phyloP scores from a whole-genome alignment of 2,888 invertebrate genomes.

The Thecocarcelia acutangulata region DNA sequence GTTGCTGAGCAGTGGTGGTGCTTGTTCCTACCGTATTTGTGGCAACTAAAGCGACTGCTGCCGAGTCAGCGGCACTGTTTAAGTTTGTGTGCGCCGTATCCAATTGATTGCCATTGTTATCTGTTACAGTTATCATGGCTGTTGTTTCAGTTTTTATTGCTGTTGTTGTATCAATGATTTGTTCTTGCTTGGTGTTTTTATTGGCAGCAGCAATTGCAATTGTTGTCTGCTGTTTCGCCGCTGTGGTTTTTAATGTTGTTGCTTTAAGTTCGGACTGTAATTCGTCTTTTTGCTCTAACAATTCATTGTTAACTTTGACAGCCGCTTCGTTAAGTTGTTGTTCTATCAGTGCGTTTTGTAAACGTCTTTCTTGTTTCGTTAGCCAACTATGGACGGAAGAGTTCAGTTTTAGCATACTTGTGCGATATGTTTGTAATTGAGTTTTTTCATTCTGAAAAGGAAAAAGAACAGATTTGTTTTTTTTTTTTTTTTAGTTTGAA shows the following conservation, averaged over 20 bases:
- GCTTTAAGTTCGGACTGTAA: conserved; percentile 66
- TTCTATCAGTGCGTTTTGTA: conserved; percentile 77
- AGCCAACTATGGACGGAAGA: conserved; percentile 82
- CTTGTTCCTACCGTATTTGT: conserved; percentile 61
- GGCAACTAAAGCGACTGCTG: conserved; percentile 1
- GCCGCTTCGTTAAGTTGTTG: conserved; percentile 72
- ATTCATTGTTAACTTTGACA: conserved; percentile 69
- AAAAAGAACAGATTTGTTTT: neutral
- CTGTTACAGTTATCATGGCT: conserved; percentile 74
- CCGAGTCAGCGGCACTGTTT: conserved; percentile 9
- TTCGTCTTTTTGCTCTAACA: conserved; percentile 72
- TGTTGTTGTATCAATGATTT: conserved; percentile 54
- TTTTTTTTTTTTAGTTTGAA: neutral
- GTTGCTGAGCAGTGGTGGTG: conserved; percentile 60
- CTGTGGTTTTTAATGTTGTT: conserved; percentile 59
- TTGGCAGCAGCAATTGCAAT: conserved; percentile 12
- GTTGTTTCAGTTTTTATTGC: conserved; percentile 40
- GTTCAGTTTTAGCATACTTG: conserved; percentile 81
- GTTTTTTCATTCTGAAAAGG: conserved; percentile 79
- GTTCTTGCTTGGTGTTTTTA: conserved; percentile 44
- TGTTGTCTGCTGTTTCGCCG: conserved; percentile 15
- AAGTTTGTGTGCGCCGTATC: conserved; percentile 67
- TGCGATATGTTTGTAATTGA: conserved; percentile 81
- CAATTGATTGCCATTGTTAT: conserved; percentile 76
- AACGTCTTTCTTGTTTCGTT: conserved; percentile 80